Conservation (phyloP, 2,113 vertebrate genomes). For the Pedionomus torquatus region DNA sequence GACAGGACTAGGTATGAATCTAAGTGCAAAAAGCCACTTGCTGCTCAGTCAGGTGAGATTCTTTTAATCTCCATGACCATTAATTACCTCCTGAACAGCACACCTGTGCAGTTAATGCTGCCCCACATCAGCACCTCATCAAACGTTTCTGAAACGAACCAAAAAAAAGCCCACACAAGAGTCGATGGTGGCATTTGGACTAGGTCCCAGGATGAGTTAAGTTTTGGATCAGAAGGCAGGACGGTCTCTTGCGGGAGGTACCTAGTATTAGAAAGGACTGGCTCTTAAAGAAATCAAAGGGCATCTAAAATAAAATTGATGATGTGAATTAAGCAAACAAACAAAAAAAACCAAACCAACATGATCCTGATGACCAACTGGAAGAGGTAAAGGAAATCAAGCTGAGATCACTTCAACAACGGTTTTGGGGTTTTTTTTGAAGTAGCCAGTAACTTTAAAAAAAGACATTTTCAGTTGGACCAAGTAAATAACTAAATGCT, state of each 20-base stretch:
- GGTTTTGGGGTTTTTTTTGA: neutral
- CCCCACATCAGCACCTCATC: neutral
- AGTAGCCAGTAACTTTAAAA: neutral
- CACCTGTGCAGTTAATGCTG: neutral
- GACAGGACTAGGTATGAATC: neutral
- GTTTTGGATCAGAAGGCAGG: neutral
- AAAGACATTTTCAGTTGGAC: neutral
- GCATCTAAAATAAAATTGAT: neutral
- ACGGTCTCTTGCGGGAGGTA: neutral
- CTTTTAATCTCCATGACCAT: neutral
- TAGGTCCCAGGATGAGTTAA: neutral
- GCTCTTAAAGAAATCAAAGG: neutral
- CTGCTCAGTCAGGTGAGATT: neutral
- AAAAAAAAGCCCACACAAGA: neutral
- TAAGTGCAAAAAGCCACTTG: neutral
- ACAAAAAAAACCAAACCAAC: neutral
- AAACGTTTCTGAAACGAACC: neutral
- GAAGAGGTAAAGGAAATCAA: neutral
- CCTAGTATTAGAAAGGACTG: neutral
- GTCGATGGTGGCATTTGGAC: neutral
- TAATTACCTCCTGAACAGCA: neutral
- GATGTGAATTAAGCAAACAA: neutral
- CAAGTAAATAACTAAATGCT: neutral
- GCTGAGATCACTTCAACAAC: neutral
- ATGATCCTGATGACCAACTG: neutral